These are phyloP conservation scores for Antigone vipio DNA, from an alignment of 2,113 vertebrate genomes.

Conservation along the genomic window DNA sequence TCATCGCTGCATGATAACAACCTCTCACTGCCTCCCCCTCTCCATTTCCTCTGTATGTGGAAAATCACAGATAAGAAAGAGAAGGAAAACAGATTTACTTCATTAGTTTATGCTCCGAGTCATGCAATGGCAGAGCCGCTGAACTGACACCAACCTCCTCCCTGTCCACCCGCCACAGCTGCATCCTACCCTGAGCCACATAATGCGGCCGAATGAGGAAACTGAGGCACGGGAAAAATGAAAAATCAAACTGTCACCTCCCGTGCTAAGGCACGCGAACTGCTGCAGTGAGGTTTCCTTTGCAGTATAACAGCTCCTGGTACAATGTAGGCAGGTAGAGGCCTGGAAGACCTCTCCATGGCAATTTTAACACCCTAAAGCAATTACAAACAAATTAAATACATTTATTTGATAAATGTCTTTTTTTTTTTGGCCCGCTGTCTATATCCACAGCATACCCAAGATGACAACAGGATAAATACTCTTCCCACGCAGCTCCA, in stretches of 20 bases:
- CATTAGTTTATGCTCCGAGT: not conserved
- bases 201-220: not conserved
- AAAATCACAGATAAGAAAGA: slow-evolving; percentile 37
- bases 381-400: not conserved
- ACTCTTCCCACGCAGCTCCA: not conserved
- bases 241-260: not conserved
- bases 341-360: not conserved
- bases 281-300: not conserved
- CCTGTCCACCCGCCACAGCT: not conserved
- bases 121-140: not conserved
- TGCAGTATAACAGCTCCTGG: not conserved
- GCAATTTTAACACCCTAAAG: not conserved
- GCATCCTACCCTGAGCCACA: not conserved
- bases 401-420: not conserved
- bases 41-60: slow-evolving; percentile 3
- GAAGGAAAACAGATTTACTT: slow-evolving; percentile 33
- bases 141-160: not conserved
- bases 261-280: not conserved
- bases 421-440: not conserved
- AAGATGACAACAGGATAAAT: not conserved
- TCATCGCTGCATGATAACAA: not conserved
- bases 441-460: not conserved
- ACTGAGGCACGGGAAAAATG: not conserved
- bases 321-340: not conserved
- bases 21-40: not conserved